phyloP scores from a whole-genome alignment of 2,797 vertebrate genomes.

The Rhinella marina region DNA sequence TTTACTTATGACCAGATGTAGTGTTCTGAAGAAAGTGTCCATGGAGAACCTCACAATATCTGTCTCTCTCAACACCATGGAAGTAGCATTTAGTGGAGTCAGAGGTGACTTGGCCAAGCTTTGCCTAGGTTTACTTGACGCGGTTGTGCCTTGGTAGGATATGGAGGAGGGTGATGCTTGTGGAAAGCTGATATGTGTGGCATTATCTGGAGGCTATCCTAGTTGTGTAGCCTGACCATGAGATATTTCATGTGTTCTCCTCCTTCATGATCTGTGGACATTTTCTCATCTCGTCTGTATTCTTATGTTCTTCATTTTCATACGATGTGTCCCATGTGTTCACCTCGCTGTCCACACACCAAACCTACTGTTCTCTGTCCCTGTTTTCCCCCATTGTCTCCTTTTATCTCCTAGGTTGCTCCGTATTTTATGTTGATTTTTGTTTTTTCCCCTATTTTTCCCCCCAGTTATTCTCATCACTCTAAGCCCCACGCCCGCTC shows the following conservation, averaged over 20 bases:
- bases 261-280: slow-evolving; percentile 1
- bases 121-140: background rate
- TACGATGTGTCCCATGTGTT: background rate
- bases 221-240: background rate
- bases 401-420: slow-evolving; percentile 77
- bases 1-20: background rate
- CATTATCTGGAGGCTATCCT: background rate
- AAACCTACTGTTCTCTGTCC: slow-evolving; percentile 52
- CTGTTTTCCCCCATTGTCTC: slow-evolving; percentile 1
- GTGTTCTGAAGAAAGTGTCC: background rate
- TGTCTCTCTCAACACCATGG: background rate
- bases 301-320: slow-evolving; percentile 1
- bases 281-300: background rate
- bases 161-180: background rate
- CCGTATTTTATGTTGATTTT: slow-evolving; percentile 75
- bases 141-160: background rate
- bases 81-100: background rate
- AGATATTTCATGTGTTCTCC: background rate
- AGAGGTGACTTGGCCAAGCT: background rate
- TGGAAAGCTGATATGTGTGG: background rate
- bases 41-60: background rate
- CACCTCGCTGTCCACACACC: background rate
- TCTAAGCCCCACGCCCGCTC: slow-evolving; percentile 98
- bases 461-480: slow-evolving; percentile 97
- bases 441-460: slow-evolving; percentile 70